Percentiles rank a stretch among this genome's conserved stretches.
Evolutionary conservation across 2,888 invertebrate genomes (phyloP).

Genomic region (Drosophila buzzatii): DNA sequence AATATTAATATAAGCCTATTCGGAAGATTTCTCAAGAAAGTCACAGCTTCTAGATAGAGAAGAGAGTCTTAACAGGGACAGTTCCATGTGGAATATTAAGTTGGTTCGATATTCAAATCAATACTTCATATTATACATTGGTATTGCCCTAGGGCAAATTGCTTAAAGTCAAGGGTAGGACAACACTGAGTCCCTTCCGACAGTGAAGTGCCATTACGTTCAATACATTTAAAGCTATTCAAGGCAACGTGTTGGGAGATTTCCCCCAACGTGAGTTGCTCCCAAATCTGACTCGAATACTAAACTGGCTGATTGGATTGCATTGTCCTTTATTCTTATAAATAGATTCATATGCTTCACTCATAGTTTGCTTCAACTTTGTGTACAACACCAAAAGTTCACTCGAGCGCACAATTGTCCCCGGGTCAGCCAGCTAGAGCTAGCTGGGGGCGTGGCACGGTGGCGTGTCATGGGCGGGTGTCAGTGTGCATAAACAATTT

Average conservation of each 20-base stretch:
- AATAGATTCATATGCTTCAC: slow-evolving; percentile 43
- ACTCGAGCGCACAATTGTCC: slow-evolving; percentile 37
- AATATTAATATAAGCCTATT: no score
- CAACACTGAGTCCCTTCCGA: not conserved
- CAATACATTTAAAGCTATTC: not conserved
- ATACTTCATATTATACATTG: not conserved
- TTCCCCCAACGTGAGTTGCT: not conserved
- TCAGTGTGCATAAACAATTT: slow-evolving; percentile 52
- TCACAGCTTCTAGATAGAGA: no score
- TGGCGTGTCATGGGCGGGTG: not conserved
- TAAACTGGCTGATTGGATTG: slow-evolving; percentile 29
- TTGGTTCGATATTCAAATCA: no score
- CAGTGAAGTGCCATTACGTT: not conserved
- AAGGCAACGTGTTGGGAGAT: not conserved
- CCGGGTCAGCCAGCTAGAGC: slow-evolving; percentile 17
- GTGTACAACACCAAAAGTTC: slow-evolving; percentile 37
- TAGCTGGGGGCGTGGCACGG: not conserved
- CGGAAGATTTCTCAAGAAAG: no score
- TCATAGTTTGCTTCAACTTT: slow-evolving; percentile 23
- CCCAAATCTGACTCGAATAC: slow-evolving; percentile 22
- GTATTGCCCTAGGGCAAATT: not conserved
- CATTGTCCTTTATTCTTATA: slow-evolving; percentile 33
- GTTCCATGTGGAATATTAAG: no score
- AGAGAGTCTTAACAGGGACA: no score
- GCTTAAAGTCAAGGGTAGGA: not conserved